Base-by-base conservation (phyloP, 2,888 invertebrate species). In the Aleiodes alternator region DNA sequence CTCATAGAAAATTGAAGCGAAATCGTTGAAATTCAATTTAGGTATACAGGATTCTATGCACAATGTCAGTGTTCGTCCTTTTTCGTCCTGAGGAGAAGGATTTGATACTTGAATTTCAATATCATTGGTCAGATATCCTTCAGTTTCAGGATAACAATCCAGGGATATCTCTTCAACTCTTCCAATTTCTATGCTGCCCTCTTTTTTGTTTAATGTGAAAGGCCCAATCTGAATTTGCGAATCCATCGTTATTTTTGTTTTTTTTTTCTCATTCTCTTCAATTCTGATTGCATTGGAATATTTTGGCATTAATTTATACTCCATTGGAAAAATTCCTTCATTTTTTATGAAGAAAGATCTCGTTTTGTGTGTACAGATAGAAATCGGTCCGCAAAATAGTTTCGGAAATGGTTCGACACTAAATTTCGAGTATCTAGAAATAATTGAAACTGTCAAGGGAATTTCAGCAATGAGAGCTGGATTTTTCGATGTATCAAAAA, bases 291-390 rank as follows among this genome's bases (percentile, higher is more conserved):
- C 50, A 43, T 73, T 9, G 79, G 72, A 57, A 9, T 11, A 11
- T n/a, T 57, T 68, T 8, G 73, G 29, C 11, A 31, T 66, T 4
- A 92, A 90, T 80, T 90, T 90, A 77, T 91, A 92, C 0, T 90
- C 90, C 11, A 92, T 91, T 0, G 92, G 90, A 83, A 93, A 93
- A 85, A 91, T 91, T 77, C 94, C 94, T 0, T 88, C 92, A 83
- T 94, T 94, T 80, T 91, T 92, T 31, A 94, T 85, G 72, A 91
- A 90, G 0, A 94, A 90, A 29, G 91, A 91, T 83, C 92, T 90
- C n/a, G 86, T 87, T 74, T 92, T 91, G 31, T 90, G 89, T 7
- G 90, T 91, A 8, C 91, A 91, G 6, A 93, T 89, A 12, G 92
- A 86, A 81, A 93, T 90, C 8, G 92, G 90, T 61, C 93, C 92